Conservation (phyloP, 2,113 vertebrate species). For the Octodon degus region DNA sequence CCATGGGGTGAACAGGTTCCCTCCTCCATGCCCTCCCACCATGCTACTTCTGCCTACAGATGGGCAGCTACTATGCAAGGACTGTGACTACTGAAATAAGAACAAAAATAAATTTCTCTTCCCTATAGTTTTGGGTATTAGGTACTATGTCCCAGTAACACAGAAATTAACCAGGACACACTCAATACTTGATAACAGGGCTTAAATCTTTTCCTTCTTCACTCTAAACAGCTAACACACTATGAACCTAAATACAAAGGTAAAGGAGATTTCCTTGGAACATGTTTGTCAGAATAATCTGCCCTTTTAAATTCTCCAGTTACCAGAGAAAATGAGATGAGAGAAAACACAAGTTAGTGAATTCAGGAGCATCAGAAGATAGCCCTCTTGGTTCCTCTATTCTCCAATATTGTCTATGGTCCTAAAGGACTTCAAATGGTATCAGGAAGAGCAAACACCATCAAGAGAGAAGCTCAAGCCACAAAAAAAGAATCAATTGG, state of each 20-base stretch:
- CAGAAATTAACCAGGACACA: background rate
- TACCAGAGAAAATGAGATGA: background rate
- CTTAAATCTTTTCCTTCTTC: background rate
- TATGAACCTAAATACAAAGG: background rate
- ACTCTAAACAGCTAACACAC: background rate
- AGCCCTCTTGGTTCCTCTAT: background rate
- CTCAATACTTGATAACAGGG: background rate
- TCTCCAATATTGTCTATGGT: background rate
- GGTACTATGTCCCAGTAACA: background rate
- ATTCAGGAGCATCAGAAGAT: background rate
- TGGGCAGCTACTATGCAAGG: background rate
- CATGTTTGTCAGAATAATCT: background rate
- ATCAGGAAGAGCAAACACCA: background rate
- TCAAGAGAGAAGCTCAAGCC: background rate
- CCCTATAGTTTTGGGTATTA: background rate
- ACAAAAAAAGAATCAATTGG: background rate
- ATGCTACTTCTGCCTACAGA: background rate
- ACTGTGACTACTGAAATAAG: background rate
- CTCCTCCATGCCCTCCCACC: background rate
- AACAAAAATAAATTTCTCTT: background rate
- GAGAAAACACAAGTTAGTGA: background rate
- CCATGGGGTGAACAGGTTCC: background rate
- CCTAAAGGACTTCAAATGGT: background rate
- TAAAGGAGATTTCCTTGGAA: background rate
- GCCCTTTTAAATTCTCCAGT: background rate